Evolutionary conservation across 2,113 vertebrate genomes (phyloP).

Genomic region (Platichthys flesus): DNA sequence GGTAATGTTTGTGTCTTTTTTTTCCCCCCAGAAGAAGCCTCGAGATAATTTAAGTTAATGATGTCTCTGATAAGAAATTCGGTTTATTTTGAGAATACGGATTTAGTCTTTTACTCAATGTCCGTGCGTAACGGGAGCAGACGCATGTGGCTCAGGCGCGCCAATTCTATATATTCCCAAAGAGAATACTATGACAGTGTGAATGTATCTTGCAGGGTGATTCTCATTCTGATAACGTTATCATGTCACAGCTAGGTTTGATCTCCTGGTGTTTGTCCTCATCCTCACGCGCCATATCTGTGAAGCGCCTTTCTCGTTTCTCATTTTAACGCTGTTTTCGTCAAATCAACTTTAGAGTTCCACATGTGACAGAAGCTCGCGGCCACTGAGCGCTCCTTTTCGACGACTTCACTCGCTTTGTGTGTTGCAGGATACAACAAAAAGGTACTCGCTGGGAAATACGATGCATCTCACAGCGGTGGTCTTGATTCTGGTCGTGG

Average conservation of each 20-base stretch:
- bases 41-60: not conserved
- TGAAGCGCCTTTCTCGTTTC: not conserved
- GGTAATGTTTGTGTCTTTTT: conserved; percentile 25
- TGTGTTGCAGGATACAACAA: conserved; percentile 60
- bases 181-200: not conserved
- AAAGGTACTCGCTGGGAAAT: conserved; percentile 43
- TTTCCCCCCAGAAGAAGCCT: not conserved
- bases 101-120: conserved; percentile 2
- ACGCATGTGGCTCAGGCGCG: conserved; percentile 60
- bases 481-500: conserved; percentile 77
- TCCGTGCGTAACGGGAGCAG: conserved; percentile 52
- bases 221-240: not conserved
- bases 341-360: conserved; percentile 53
- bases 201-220: not conserved
- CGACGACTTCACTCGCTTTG: not conserved
- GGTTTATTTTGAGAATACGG: conserved; percentile 1
- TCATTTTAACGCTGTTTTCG: not conserved
- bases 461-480: conserved; percentile 71
- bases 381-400: no score
- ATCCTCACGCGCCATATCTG: not conserved
- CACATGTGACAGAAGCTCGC: no score
- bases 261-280: no score
- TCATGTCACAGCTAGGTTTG: not conserved
- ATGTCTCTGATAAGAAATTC: not conserved
- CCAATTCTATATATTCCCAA: conserved; percentile 10